Conservation (phyloP, 2,113 vertebrate species). For the Cyanoramphus novaezelandiae region DNA sequence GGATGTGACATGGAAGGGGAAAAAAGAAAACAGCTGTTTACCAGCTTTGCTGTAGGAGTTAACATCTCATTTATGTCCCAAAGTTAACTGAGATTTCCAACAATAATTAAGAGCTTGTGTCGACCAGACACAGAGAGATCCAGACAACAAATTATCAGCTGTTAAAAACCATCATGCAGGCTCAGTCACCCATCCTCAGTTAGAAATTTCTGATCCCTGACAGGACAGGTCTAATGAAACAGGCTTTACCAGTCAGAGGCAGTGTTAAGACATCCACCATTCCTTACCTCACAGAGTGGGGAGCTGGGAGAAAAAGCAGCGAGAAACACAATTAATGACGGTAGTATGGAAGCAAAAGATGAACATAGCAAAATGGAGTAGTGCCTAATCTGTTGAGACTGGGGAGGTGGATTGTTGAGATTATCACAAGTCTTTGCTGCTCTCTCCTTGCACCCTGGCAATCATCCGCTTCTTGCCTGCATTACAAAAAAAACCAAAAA, state of each 20-base stretch:
- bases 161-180: background rate
- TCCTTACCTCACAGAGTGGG: background rate
- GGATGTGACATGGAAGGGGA: background rate
- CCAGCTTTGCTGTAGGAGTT: background rate
- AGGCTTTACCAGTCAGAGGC: background rate
- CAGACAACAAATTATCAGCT: background rate
- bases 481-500: background rate
- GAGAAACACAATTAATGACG: background rate
- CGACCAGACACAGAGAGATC: background rate
- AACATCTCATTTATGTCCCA: background rate
- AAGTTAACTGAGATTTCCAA: background rate
- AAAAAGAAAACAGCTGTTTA: background rate
- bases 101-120: background rate
- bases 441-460: accelerated
- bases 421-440: background rate
- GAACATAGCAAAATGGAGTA: background rate
- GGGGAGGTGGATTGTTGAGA: background rate
- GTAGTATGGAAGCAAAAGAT: background rate
- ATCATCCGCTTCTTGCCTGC: background rate
- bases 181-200: background rate
- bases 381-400: background rate
- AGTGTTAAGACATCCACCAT: accelerated
- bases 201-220: background rate
- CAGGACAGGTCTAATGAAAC: background rate
- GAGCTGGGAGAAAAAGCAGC: background rate